phyloP scores from a whole-genome alignment of 2,888 invertebrate genomes.

The Ceriagrion tenellum region DNA sequence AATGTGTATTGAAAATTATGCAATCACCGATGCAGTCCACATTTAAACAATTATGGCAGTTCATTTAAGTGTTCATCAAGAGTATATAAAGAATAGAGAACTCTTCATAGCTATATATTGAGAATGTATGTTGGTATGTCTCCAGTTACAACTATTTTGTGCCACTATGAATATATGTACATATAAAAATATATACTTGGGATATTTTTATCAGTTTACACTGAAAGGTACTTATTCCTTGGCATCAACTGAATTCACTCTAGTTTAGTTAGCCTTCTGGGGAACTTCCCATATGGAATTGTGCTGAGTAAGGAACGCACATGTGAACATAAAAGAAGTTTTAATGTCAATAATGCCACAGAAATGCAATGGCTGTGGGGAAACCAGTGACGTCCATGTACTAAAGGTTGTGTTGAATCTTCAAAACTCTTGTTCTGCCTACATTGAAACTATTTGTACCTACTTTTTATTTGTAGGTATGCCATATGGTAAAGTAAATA shows the following conservation, averaged over 20 bases:
- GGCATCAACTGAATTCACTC: neutral
- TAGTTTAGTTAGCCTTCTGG: neutral
- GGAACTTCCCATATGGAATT: neutral
- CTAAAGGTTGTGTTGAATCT: neutral
- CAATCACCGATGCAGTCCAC: neutral
- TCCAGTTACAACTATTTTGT: neutral
- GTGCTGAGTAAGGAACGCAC: neutral
- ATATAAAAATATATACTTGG: neutral
- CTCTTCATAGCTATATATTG: neutral
- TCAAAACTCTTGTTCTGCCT: neutral
- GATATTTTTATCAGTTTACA: neutral
- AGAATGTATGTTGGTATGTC: neutral
- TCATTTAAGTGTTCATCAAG: neutral
- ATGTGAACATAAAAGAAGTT: neutral
- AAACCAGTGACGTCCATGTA: slow-evolving; percentile 26
- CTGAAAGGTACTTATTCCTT: neutral
- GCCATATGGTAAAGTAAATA: neutral
- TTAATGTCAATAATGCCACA: slow-evolving; percentile 3
- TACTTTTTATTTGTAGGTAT: neutral
- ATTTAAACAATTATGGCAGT: neutral
- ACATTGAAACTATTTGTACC: neutral
- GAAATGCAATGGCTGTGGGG: neutral
- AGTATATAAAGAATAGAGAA: neutral
- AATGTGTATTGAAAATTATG: neutral
- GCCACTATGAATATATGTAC: neutral